Conservation (phyloP, 2,113 vertebrate species). For the Saccopteryx leptura region DNA sequence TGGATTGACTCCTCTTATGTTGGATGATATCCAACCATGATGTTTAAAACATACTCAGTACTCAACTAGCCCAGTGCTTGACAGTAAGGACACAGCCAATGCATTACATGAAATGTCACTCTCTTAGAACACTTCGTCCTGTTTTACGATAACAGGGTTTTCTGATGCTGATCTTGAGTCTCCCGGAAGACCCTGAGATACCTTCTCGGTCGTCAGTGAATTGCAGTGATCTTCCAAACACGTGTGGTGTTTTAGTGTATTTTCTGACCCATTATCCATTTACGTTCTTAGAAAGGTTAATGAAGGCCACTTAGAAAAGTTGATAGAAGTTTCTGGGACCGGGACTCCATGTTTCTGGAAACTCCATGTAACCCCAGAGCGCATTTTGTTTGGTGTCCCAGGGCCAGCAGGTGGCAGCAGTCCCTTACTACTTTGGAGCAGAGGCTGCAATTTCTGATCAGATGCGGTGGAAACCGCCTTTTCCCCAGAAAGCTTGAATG, state of each 20-base stretch:
- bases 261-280: neutral
- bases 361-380: neutral
- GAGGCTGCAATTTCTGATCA: neutral
- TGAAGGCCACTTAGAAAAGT: neutral
- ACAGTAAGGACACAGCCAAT: neutral
- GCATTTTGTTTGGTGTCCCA: accelerated
- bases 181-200: accelerated
- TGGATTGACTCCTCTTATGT: neutral
- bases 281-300: neutral
- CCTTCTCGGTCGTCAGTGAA: accelerated
- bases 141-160: neutral
- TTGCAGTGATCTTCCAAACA: accelerated
- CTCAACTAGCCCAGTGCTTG: neutral
- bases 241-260: accelerated
- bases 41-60: neutral
- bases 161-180: neutral
- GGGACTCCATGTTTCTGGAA: neutral
- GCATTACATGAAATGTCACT: too few species aligned
- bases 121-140: accelerated
- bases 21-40: neutral
- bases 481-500: accelerated
- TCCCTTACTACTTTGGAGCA: neutral
- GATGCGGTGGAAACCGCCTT: neutral
- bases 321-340: neutral
- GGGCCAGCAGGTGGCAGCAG: constrained; percentile 84